These are phyloP conservation scores for Corythoichthys haematopterus DNA, from an alignment of 2,113 vertebrate genomes.

Conservation along the genomic window DNA sequence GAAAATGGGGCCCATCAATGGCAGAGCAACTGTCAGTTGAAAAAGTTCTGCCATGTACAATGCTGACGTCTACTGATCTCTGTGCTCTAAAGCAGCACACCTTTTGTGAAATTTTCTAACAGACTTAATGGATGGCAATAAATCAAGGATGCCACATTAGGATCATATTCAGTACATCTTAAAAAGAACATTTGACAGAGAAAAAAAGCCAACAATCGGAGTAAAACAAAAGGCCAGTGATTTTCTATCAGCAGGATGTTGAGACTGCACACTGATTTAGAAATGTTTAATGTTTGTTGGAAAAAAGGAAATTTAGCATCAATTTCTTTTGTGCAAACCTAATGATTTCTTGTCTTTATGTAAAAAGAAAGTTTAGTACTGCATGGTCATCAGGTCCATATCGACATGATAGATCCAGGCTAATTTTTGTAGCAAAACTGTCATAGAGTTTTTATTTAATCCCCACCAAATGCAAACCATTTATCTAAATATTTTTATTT, in stretches of 20 bases:
- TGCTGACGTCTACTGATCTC: slow-evolving; percentile 4
- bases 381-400: background rate
- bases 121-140: background rate
- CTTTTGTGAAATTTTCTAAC: background rate
- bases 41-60: slow-evolving; percentile 12
- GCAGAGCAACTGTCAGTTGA: slow-evolving; percentile 15
- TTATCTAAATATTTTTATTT: background rate
- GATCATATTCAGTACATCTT: background rate
- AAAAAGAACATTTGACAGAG: background rate
- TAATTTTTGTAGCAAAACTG: background rate
- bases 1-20: slow-evolving; percentile 17
- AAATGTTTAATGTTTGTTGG: too few species aligned
- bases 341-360: background rate
- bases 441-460: background rate
- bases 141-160: slow-evolving; percentile 5
- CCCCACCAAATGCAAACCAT: background rate
- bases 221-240: background rate
- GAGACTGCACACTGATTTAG: too few species aligned
- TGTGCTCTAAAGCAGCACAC: background rate
- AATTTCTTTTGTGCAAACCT: background rate
- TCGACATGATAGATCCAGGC: background rate
- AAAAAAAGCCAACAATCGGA: background rate
- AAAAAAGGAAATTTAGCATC: background rate
- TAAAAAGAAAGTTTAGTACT: background rate
- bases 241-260: background rate